A percentile compares a stretch with the other conserved stretches of the same genome.
These are phyloP conservation scores for Atherinosoma microstoma DNA, from an alignment of 2,797 vertebrate species.

Conservation along the genomic window DNA sequence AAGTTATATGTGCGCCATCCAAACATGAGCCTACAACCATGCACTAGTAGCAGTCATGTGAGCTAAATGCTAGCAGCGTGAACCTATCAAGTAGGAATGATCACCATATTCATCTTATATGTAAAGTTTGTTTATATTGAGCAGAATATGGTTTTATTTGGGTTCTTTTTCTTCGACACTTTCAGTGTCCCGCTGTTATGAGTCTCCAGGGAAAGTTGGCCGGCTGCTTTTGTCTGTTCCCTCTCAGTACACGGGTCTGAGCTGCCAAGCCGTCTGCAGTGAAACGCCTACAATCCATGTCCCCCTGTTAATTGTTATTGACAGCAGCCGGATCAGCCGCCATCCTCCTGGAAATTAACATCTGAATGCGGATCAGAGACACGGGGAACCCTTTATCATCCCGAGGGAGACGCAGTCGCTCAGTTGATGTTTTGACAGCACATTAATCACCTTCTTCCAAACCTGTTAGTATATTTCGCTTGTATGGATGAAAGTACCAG, in stretches of 20 bases:
- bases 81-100: too few species aligned
- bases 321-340: slow-evolving; percentile 46
- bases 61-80: too few species aligned
- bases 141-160: too few species aligned
- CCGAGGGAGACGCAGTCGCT: background rate
- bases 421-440: slow-evolving; percentile 30
- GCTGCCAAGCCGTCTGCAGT: slow-evolving; percentile 35
- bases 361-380: slow-evolving; percentile 38
- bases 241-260: slow-evolving; percentile 15
- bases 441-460: slow-evolving; percentile 28
- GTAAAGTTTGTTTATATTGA: too few species aligned
- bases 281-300: slow-evolving; percentile 27
- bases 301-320: slow-evolving; percentile 52
- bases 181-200: background rate
- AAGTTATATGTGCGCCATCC: too few species aligned
- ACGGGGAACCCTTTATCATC: slow-evolving; percentile 13
- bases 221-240: background rate
- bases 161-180: background rate
- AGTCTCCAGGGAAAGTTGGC: slow-evolving; percentile 21
- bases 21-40: too few species aligned
- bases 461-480: slow-evolving; percentile 14
- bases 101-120: too few species aligned
- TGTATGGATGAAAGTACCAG: background rate
- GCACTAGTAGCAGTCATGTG: too few species aligned
- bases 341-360: slow-evolving; percentile 34